Percentiles rank a stretch among this genome's conserved stretches.
phyloP scores from a whole-genome alignment of 1,140 invertebrate species.

The Drosophila nigrodunni region DNA sequence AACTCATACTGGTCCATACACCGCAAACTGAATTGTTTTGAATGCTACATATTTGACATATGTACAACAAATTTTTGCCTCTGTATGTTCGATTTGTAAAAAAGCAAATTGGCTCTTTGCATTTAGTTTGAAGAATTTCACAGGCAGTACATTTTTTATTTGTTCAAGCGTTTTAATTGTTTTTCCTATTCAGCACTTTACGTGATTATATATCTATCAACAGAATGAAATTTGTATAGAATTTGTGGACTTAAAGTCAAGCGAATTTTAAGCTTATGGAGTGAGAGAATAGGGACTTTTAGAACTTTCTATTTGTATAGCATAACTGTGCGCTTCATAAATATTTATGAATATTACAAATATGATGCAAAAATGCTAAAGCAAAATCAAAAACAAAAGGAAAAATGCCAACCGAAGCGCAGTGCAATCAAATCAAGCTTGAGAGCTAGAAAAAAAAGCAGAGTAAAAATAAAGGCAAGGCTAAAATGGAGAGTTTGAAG shows the following conservation, averaged over 20 bases:
- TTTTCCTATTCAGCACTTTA: constrained; percentile 32
- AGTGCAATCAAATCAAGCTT: constrained; percentile 69
- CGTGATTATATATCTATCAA: constrained; percentile 49
- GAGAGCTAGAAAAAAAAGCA: constrained; percentile 8
- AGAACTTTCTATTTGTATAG: constrained; percentile 38
- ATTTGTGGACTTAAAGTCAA: constrained; percentile 13
- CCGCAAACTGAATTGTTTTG: constrained; percentile 28
- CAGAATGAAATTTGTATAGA: background rate
- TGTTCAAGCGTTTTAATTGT: constrained; percentile 48
- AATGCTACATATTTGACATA: constrained; percentile 10
- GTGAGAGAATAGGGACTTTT: background rate
- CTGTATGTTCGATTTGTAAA: constrained; percentile 5
- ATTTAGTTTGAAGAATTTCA: constrained; percentile 12
- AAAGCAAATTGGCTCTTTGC: constrained; percentile 5
- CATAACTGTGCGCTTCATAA: constrained; percentile 52
- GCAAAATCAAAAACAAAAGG: constrained; percentile 50
- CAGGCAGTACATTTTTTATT: background rate
- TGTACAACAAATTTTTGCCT: background rate
- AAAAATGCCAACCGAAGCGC: constrained; percentile 36
- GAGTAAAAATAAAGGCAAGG: background rate
- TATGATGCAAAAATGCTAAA: constrained; percentile 57
- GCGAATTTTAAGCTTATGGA: background rate
- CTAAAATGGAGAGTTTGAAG: constrained; percentile 4
- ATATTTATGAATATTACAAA: constrained; percentile 72
- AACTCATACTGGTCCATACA: background rate